phyloP scores from a whole-genome alignment of 2,888 invertebrate species.

The Andrena bucephala region DNA sequence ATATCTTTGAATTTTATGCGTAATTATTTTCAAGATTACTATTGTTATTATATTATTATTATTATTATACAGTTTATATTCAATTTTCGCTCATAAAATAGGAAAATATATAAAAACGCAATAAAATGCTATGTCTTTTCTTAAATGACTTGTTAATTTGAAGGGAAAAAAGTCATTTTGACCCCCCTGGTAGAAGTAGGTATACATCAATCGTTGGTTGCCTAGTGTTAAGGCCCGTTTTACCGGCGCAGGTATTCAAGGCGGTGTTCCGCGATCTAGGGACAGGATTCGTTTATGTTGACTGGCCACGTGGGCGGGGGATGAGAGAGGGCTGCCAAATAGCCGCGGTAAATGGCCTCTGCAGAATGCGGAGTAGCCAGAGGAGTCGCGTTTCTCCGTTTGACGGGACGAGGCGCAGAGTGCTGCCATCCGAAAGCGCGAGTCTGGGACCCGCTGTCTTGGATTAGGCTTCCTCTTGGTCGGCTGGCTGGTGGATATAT shows the following conservation, averaged over 20 bases:
- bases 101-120: too few species aligned
- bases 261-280: background rate
- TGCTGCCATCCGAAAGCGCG: constrained; percentile 17
- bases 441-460: constrained; percentile 19
- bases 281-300: constrained; percentile 31
- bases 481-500: constrained; percentile 68
- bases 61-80: too few species aligned
- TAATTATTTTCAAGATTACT: too few species aligned
- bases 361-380: constrained; percentile 72
- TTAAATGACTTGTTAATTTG: too few species aligned
- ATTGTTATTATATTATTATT: too few species aligned
- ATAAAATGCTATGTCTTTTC: too few species aligned
- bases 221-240: background rate
- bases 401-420: constrained; percentile 35
- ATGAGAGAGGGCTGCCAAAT: constrained; percentile 35
- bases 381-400: constrained; percentile 56
- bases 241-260: background rate
- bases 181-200: too few species aligned
- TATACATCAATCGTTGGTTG: too few species aligned
- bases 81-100: too few species aligned
- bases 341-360: constrained; percentile 75
- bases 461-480: constrained; percentile 48
- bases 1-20: too few species aligned
- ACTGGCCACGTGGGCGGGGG: constrained; percentile 46
- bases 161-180: too few species aligned